These are phyloP conservation scores for Neosilurus mollespiculum DNA, from an alignment of 2,797 vertebrate species.

Conservation along the genomic window DNA sequence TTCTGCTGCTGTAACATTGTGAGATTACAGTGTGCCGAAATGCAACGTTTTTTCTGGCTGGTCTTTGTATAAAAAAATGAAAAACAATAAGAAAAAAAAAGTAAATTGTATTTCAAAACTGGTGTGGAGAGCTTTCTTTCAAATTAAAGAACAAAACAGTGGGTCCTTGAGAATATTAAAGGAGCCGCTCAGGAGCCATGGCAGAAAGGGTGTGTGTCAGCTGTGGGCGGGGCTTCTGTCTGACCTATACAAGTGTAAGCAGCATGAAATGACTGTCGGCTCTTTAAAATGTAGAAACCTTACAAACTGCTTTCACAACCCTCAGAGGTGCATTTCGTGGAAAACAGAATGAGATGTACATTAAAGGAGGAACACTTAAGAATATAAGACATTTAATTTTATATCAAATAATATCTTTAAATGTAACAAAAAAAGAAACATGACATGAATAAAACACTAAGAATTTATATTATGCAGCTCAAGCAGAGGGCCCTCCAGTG, in stretches of 20 bases:
- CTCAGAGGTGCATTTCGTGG: no score
- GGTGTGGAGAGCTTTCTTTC: slow-evolving; percentile 40
- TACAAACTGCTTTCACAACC: not conserved
- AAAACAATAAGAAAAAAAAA: slow-evolving; percentile 53
- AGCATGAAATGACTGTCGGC: not conserved
- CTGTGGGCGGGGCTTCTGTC: not conserved
- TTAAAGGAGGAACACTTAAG: not conserved
- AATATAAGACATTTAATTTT: slow-evolving; percentile 42
- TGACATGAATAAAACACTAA: not conserved
- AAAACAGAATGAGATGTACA: not conserved
- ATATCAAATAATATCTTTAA: slow-evolving; percentile 30
- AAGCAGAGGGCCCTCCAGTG: not conserved
- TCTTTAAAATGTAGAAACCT: not conserved
- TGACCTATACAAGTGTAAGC: not conserved
- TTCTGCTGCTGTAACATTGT: slow-evolving; percentile 47
- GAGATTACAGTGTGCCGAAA: slow-evolving; percentile 58
- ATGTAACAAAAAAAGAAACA: not conserved
- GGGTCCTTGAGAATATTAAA: not conserved
- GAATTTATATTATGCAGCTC: not conserved
- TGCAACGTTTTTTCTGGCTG: slow-evolving; percentile 54
- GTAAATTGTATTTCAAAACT: slow-evolving; percentile 59
- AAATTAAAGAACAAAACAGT: not conserved
- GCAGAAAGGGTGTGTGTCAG: not conserved
- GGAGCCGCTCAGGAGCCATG: not conserved
- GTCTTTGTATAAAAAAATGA: slow-evolving; percentile 66